Evolutionary conservation across 2,888 invertebrate genomes (phyloP).

Genomic region (Tetragonula carbonaria): DNA sequence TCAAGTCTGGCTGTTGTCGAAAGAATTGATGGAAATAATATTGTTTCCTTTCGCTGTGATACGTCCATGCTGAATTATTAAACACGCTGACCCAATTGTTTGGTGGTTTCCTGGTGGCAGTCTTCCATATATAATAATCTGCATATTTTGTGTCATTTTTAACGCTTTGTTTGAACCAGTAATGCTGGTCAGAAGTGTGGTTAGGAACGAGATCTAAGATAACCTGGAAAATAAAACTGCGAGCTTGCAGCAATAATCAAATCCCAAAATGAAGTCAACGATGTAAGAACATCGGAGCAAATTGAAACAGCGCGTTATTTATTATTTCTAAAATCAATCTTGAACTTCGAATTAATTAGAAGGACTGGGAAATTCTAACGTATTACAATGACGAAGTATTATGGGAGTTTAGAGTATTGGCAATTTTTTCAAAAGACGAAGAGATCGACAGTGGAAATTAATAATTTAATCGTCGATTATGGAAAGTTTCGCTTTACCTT

Average conservation of each 20-base stretch:
- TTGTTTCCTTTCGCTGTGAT: slow-evolving; percentile 79
- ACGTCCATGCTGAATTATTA: slow-evolving; percentile 85
- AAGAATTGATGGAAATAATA: slow-evolving; percentile 86
- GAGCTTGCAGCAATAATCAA: not conserved
- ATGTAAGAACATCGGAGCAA: not conserved
- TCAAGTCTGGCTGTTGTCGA: slow-evolving; percentile 85
- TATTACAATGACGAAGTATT: no score
- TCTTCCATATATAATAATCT: slow-evolving; percentile 85
- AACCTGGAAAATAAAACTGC: slow-evolving; percentile 82
- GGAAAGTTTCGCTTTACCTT: slow-evolving; percentile 71
- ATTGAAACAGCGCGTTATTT: not conserved
- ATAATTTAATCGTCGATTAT: not conserved
- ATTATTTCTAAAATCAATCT: no score
- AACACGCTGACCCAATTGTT: slow-evolving; percentile 85
- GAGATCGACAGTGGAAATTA: not conserved
- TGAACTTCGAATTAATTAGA: no score
- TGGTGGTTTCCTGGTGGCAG: slow-evolving; percentile 77
- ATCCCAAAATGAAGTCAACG: not conserved
- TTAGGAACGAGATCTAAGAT: slow-evolving; percentile 89
- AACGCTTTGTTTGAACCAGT: slow-evolving; percentile 85
- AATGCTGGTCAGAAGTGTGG: slow-evolving; percentile 84
- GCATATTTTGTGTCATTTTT: slow-evolving; percentile 77
- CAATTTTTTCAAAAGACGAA: no score
- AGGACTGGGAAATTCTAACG: no score
- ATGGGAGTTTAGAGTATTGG: no score